phyloP scores from a whole-genome alignment of 2,113 vertebrate species.

The Salminus brasiliensis region DNA sequence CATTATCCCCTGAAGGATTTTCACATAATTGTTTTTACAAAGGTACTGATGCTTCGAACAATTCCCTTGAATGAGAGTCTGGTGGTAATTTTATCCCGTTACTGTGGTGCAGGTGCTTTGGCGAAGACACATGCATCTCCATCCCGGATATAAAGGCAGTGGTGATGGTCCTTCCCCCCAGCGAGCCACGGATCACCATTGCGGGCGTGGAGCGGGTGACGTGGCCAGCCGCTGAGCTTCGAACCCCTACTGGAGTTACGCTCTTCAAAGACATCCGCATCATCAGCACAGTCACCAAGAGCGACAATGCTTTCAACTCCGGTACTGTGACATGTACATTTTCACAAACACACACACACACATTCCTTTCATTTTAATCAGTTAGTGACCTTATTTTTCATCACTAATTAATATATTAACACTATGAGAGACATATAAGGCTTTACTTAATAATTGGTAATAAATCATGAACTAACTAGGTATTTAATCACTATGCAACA shows the following conservation, averaged over 20 bases:
- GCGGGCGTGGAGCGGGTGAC: conserved; percentile 85
- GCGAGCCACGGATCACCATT: conserved; percentile 93
- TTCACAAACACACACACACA: no score
- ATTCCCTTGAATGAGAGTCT: neutral
- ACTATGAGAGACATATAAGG: no score
- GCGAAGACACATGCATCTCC: conserved; percentile 91
- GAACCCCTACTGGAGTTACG: conserved; percentile 78
- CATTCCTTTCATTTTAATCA: no score
- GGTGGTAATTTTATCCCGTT: conserved; percentile 57
- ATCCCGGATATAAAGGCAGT: conserved; percentile 89
- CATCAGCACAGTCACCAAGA: conserved; percentile 83
- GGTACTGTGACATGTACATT: conserved; percentile 56
- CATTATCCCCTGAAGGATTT: no score
- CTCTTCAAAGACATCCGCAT: conserved; percentile 90
- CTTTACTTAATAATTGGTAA: no score
- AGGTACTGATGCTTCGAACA: neutral
- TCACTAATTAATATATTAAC: no score
- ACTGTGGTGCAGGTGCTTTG: conserved; percentile 98
- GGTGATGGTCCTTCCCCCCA: conserved; percentile 90
- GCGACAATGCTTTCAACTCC: conserved; percentile 71
- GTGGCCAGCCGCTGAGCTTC: conserved; percentile 84
- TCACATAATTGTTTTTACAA: no score
- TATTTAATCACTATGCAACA: no score
- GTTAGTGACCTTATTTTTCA: no score
- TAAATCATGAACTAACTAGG: no score